Evolutionary conservation across 2,113 vertebrate genomes (phyloP), one percentile per base, ranked within the genome.

Genomic region (Gopherus flavomarginatus): DNA sequence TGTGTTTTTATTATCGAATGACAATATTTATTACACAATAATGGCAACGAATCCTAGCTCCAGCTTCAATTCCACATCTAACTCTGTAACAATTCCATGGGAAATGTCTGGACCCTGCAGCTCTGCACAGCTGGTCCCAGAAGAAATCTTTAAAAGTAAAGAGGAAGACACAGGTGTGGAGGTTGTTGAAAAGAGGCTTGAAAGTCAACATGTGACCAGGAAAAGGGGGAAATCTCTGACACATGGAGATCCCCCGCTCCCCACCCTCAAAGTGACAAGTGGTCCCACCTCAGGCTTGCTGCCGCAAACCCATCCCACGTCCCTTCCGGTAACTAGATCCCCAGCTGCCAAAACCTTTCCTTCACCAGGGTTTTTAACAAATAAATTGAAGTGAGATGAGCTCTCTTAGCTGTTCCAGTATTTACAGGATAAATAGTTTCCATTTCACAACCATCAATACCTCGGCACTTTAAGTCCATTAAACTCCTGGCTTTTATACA

Each of bases 371-470:
- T 89, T 94, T 89, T 88, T 90, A 92, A 92, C 89, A 97, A 97
- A 92, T 95, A 96, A 93, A 96, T 95, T 88, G 81, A 94, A 97
- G 95, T 96, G 94, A 89, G 93, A 89, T 90, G 91, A 93, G 62
- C 84, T 93, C 92, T 95, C 86, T 88, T 97, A 90, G 95, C 91
- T 92, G 87, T 92, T 97, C 96, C 94, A 91, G 92, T 97, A 96
- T 97, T 97, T 97, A 95, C 96, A 95, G 90, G 94, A 97, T 96
- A 97, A 98, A 97, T 95, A 96, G 96, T 97, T 98, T 97, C 88
- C 94, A 95, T 91, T 98, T 97, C 96, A 93, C 90, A 87, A 88
- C 54, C 94, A 96, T 97, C 96, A 93, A 93, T 97, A 96, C 52
- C 44, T 92, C 81, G 6, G 0, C 94, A 87, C 89, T 97, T 96